Evolutionary conservation across 2,113 vertebrate species (phyloP), one percentile per base, ranked within the genome.

Genomic region (Crotalus helleri): DNA sequence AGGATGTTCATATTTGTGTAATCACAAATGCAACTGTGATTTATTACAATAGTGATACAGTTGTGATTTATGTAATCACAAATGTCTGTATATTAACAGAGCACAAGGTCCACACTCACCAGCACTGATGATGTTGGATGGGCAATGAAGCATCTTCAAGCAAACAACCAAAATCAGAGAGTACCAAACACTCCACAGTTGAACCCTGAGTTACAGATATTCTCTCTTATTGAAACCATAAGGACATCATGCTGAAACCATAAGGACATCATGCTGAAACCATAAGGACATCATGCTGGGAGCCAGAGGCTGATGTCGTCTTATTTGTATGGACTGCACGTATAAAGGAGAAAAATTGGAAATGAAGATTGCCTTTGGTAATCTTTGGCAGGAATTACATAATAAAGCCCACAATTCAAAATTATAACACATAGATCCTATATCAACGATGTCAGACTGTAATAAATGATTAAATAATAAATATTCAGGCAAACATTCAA

Each of bases 211-310:
- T n/a, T 69, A 64, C 11, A 69, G 64, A 15, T 33, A 69, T 33
- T 69, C 5, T 69, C 12, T 69, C 33, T 33, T 33, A 69, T 17
- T 69, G 64, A 69, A 69, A 69, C 33, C 29, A 69, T 15, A 69
- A 69, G 29, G 13, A 2, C 29, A n/a, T 69, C 92, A 55, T 90
- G 53, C 74, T 81, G 54, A 93, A 95, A 94, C 93, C 58, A 55
- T 44, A 21, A 91, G 94, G 90, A 89, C 39, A 92, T 58, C 49
- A 33, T 69, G 21, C 89, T 89, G 44, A 93, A 95, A 94, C 93
- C 58, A 55, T 44, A 21, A 91, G 93, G 90, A 89, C 39, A 92
- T 58, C 49, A 39, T 69, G 17, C 89, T 89, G 44, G 4, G 0
- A 85, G 13, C 29, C 29, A 44, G 12, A 3, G 51, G 5, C 21